A percentile compares a stretch with the other conserved stretches of the same genome.
Conservation (phyloP, 2,797 vertebrate genomes). For the Enteromius viviparus region DNA sequence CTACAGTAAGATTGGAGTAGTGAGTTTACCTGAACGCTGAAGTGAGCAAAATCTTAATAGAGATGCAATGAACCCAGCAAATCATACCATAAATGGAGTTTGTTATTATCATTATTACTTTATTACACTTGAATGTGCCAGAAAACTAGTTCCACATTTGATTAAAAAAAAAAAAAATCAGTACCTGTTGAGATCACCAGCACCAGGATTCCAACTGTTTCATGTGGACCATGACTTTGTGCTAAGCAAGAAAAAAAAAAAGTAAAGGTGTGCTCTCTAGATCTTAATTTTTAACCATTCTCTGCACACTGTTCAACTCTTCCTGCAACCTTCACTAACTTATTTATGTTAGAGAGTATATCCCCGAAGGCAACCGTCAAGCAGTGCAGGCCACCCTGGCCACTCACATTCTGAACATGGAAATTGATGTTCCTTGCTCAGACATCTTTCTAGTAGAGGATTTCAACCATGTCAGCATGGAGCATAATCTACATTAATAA, state of each 20-base stretch:
- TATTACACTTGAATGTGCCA: too few relatives aligned
- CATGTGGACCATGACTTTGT: background rate
- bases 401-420: constrained; percentile 14
- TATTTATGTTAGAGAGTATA: constrained; percentile 24
- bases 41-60: background rate
- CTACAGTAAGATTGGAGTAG: too few relatives aligned
- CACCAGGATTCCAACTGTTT: background rate
- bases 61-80: background rate
- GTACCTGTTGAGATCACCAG: background rate
- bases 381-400: background rate
- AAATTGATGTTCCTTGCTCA: constrained; percentile 6
- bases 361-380: constrained; percentile 4
- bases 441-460: background rate
- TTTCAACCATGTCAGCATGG: background rate
- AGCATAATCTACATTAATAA: background rate
- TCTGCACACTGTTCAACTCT: constrained; percentile 14
- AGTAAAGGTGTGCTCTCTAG: background rate
- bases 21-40: background rate
- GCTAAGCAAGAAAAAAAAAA: background rate
- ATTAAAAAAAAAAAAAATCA: too few relatives aligned
- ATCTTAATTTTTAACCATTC: constrained; percentile 4
- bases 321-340: background rate
- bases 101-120: background rate
- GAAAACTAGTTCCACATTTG: background rate
- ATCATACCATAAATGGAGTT: background rate